phyloP scores from a whole-genome alignment of 2,113 vertebrate genomes.

The Columbina picui region DNA sequence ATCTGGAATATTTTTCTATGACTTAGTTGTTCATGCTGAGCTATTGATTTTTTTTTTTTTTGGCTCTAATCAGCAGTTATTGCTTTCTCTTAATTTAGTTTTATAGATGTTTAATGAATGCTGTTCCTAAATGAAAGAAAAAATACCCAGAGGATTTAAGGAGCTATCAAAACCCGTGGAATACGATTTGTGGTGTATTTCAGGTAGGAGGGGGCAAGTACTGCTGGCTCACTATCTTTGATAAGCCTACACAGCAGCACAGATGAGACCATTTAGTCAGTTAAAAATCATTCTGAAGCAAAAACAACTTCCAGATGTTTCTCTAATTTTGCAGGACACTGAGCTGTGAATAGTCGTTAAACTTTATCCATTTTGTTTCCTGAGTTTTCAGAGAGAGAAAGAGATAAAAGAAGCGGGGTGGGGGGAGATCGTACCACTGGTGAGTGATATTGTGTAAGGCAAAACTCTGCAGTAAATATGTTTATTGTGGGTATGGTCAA shows the following conservation, averaged over 20 bases:
- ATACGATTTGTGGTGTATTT: background rate
- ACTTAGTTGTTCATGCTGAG: conserved; percentile 6
- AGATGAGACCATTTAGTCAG: conserved; percentile 36
- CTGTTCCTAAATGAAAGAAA: background rate
- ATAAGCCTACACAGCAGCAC: background rate
- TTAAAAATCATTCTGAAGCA: background rate
- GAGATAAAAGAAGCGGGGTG: background rate
- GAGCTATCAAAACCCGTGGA: background rate
- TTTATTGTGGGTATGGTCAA: background rate
- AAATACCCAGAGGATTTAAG: background rate
- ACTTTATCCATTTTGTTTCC: conserved; percentile 40
- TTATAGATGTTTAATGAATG: conserved; percentile 40
- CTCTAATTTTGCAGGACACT: conserved; percentile 41
- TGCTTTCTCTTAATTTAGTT: conserved; percentile 57
- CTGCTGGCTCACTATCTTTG: background rate
- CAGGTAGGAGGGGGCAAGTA: background rate
- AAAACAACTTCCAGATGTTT: conserved; percentile 52
- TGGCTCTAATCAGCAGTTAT: conserved; percentile 42
- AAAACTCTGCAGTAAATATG: background rate
- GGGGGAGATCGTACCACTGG: background rate
- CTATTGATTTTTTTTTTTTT: conserved; percentile 33
- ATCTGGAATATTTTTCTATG: conserved; percentile 41
- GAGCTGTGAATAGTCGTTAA: conserved; percentile 10
- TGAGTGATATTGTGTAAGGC: background rate
- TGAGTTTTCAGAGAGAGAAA: background rate